Conservation (phyloP, 2,888 invertebrate genomes). For the Lapara coniferarum region DNA sequence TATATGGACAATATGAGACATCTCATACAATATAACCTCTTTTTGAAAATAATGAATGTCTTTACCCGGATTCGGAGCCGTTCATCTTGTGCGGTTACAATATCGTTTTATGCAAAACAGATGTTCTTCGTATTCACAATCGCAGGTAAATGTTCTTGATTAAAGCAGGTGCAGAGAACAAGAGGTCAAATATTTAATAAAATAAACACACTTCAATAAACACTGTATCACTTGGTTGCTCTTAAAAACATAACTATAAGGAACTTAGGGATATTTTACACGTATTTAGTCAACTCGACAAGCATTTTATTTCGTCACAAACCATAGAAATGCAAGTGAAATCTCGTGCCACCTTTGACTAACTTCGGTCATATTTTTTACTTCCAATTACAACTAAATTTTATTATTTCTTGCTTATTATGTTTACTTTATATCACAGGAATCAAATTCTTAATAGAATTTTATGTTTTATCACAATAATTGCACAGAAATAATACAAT, state of each 20-base stretch:
- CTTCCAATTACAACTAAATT: constrained; percentile 52
- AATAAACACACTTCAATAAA: constrained; percentile 57
- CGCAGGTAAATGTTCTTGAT: constrained; percentile 55
- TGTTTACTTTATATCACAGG: constrained; percentile 53
- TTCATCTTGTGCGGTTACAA: constrained; percentile 83
- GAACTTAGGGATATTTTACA: constrained; percentile 66
- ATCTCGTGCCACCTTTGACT: constrained; percentile 77
- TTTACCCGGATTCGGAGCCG: constrained; percentile 91
- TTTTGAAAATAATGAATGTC: constrained; percentile 55
- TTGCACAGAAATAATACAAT: constrained; percentile 71
- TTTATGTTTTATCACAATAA: constrained; percentile 61
- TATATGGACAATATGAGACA: constrained; percentile 17
- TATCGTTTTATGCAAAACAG: constrained; percentile 47
- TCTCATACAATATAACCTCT: constrained; percentile 30
- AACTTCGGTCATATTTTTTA: constrained; percentile 76
- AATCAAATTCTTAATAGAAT: constrained; percentile 51
- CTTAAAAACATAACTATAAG: constrained; percentile 65
- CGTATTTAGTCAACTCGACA: constrained; percentile 59
- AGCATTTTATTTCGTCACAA: constrained; percentile 78
- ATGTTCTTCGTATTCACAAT: constrained; percentile 53
- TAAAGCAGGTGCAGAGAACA: constrained; percentile 58
- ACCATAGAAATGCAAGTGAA: constrained; percentile 81
- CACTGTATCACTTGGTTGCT: constrained; percentile 64
- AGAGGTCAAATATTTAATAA: constrained; percentile 53
- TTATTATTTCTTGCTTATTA: constrained; percentile 47